Evolutionary conservation across 64 coral and sea anemone species (phyloP).

Genomic region (Acropora tenuis): DNA sequence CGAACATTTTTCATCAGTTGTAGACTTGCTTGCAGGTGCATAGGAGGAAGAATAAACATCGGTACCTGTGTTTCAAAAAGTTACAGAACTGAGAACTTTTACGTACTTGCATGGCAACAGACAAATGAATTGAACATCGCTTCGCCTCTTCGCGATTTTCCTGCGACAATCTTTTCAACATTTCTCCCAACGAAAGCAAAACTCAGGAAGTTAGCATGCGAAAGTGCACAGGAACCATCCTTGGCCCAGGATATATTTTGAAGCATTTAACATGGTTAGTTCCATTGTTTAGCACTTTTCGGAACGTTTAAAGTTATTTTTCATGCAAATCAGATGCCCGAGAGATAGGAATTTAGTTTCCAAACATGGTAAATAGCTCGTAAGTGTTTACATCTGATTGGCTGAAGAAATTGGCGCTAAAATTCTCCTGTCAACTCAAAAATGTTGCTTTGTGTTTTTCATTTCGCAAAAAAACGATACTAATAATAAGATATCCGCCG

Average conservation of each 20-base stretch:
- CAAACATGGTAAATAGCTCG: constrained; percentile 25
- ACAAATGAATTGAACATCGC: constrained; percentile 32
- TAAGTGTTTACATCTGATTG: constrained; percentile 16
- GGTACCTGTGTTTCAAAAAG: not conserved
- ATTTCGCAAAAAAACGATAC: not conserved
- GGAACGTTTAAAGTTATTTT: not conserved
- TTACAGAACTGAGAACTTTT: not conserved
- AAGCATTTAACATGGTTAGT: not conserved
- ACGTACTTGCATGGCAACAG: constrained; percentile 39
- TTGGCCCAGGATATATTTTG: constrained; percentile 15
- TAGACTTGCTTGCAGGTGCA: not conserved
- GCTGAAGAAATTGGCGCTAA: constrained; percentile 34
- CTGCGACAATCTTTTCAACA: constrained; percentile 29
- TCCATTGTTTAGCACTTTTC: constrained; percentile 3
- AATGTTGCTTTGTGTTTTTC: not conserved
- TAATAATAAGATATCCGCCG: not conserved
- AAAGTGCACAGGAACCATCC: constrained; percentile 18
- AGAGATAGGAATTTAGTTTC: not conserved
- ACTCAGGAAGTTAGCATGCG: constrained; percentile 1
- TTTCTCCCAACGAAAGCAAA: not conserved
- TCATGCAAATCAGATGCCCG: constrained; percentile 20
- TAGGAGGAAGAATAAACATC: not conserved
- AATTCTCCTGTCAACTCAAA: constrained; percentile 20
- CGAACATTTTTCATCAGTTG: not conserved
- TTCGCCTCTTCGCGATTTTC: constrained; percentile 12